Base-by-base conservation (phyloP, 92 coral and sea anemone species). In the Zoanthus sociatus region DNA sequence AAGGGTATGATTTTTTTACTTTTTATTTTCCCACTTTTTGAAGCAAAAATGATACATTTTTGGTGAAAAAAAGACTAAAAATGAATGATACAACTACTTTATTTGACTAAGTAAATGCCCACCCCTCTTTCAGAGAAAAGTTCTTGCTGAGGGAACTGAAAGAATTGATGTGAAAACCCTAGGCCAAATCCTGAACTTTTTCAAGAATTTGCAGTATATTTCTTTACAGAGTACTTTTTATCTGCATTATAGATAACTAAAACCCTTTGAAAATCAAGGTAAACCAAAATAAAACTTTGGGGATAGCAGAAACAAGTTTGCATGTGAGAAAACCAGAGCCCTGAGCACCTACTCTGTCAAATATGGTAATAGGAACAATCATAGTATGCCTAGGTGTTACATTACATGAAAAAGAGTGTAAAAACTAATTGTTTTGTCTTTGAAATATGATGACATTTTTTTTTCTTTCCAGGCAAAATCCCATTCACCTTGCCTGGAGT, bases 401-500 rank as follows among this genome's bases (percentile, higher is more conserved):
- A 67, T 9, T 67, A 74, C 77, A 1, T 78, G 89, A 26, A 84
- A 84, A 72, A 37, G 31, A 72, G 53, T 67, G 71, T 67, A 44
- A 37, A 72, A 15, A 72, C 77, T 37, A 18, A 1, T 0, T 8
- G 8, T 46, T 76, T 76, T 6, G n/a, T 21, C 15, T 76, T 54
- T 16, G 37, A 76, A 50, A 51, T 46, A 7, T 48, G 63, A 10
- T 48, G n/a, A 45, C 37, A 45, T 21, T 6, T 46, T n/a, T 46
- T 76, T 78, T 70, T 51, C 53, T 73, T 4, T 78, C 54, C 60
- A 82, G 92, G 83, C 64, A 14, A 76, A 89, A 63, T 73, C 9
- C 9, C 92, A 83, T 44, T 60, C 77, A 73, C 73, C 76, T 76
- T 84, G 86, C 46, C 71, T 45, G 78, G 89, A 89, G 79, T 47